Conservation (phyloP, 2,113 vertebrate species). For the Grallaria varia region DNA sequence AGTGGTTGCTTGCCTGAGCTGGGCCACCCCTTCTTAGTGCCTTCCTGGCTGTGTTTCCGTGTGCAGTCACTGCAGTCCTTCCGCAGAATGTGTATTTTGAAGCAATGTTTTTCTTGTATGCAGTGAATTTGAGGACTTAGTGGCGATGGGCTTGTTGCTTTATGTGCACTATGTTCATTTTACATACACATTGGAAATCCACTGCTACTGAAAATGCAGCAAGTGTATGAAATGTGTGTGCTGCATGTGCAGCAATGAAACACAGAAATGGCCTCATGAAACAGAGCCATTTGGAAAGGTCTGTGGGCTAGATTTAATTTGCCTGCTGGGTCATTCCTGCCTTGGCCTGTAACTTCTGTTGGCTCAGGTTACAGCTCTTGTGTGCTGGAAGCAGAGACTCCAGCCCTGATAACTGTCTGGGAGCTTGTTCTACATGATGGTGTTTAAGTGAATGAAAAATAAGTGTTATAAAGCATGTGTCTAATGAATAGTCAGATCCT, state of each 20-base stretch:
- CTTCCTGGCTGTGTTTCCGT: background rate
- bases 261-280: background rate
- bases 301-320: constrained; percentile 11
- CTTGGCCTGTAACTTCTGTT: constrained; percentile 10
- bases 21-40: background rate
- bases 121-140: background rate
- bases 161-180: rapidly evolving
- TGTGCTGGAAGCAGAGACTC: background rate
- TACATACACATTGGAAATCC: rapidly evolving
- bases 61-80: rapidly evolving
- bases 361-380: constrained; percentile 36
- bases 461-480: background rate
- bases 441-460: background rate
- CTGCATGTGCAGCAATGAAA: background rate
- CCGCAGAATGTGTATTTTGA: background rate
- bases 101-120: background rate
- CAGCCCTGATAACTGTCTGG: background rate
- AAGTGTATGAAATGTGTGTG: background rate
- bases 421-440: background rate
- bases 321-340: constrained; percentile 55
- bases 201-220: background rate
- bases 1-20: background rate
- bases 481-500: background rate
- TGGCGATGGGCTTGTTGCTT: background rate
- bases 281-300: background rate